Base-by-base conservation (phyloP, 2,888 invertebrate species). In the Ochlodes sylvanus region DNA sequence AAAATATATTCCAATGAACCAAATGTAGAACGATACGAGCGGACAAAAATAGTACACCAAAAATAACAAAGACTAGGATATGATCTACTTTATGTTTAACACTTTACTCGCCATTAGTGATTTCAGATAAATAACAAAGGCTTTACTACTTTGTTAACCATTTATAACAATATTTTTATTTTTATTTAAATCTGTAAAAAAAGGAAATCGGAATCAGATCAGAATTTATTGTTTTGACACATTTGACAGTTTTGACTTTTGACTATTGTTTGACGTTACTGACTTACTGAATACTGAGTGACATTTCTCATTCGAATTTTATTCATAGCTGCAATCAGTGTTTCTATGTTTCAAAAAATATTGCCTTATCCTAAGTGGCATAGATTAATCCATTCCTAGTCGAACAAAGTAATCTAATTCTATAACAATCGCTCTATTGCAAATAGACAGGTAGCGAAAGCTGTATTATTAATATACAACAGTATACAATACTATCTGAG, bases 21-120 rank as follows among this genome's bases (percentile, higher is more conserved):
- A 84, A 88, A 92, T 88, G 86, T 92, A 87, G 93, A 90, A 88
- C 89, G 85, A 92, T 90, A 88, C 89, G 85, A 92, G 89, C 93
- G 88, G 79, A 78, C 78, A 89, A 93, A 93, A 93, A 93, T 93
- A 93, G 92, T 83, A 85, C 76, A 88, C 91, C 88, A 82, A 88
- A 91, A 92, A 90, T 92, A 92, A 84, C 87, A 81, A 83, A 78
- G 76, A 76, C 73, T 76, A 71, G 71, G 65, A 71, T 68, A 32
- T 63, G 73, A 63, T 69, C 67, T 57, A 68, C 56, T 68, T 68
- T 68, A 34, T 1, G 14, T 55, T 55, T 15, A 44, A 38, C 61
- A 62, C 61, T 61, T 34, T 38, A 32, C 61, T 44, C 44, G 21
- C 19, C 54, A 34, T 21, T 27, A 17, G 42, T 38, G 21, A 34